Evolutionary conservation across 1,140 invertebrate species (phyloP), one percentile per base, ranked within the genome.

Genomic region (Pachyrhynchus sulphureomaculatus): DNA sequence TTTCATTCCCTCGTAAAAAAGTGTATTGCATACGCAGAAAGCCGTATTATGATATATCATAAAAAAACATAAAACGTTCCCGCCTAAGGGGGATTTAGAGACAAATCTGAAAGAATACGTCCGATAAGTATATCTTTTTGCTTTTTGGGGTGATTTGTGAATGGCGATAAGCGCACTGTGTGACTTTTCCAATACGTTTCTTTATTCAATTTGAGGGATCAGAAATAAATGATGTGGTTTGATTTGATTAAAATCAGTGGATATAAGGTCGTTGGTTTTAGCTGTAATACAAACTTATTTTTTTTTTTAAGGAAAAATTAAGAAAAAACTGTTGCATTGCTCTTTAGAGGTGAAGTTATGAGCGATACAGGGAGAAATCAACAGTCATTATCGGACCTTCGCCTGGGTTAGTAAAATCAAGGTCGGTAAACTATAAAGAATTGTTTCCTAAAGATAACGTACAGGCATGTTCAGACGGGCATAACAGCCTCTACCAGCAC

Each of bases 31-130:
- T 68, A 70, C 53, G 66, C 60, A 68, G 64, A 69, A 68, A 62
- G 64, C 61, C 61, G 60, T 70, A 68, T 70, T 68, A 70, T 68
- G 68, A 70, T 70, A 68, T 70, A 68, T 70, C 68, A 62, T 70
- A 70, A 70, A 70, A 70, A 70, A 62, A 64, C 63, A 66, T 65
- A 67, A 67, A 67, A 70, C 60, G 64, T 57, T 61, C 64, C 61
- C 63, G 59, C 58, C 62, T 47, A 15, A 57, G 62, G 62, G 67
- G 66, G 66, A 68, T 68, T 68, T 66, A 45, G 55, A 61, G 59
- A 69, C 68, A 69, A 69, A 69, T 69, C 68, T 69, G 68, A 65
- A 63, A 66, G 63, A 67, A 60, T 45, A 32, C 41, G 54, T 20
- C 54, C 58, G 64, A 70, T 70, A 70, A 70, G 65, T 70, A 65